Evolutionary conservation across 2,888 invertebrate genomes (phyloP), one percentile per base, ranked within the genome.

Genomic region (Amphipyra tragopoginis): DNA sequence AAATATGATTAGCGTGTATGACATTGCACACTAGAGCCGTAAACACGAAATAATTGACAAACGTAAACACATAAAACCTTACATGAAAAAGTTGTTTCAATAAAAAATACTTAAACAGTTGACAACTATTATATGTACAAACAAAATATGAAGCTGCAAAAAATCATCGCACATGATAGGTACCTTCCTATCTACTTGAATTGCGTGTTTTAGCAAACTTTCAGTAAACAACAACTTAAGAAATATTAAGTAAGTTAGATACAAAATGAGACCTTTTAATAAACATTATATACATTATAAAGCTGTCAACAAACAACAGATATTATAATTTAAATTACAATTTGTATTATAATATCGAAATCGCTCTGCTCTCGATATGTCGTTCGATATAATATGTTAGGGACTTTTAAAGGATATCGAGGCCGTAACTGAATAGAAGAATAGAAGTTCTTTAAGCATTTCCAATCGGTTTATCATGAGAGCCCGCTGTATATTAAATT

Each of bases 261-360:
- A 49, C 57, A 26, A 45, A 39, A 58, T 21, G 5, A 51, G 44
- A 43, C 14, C n/a, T 54, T 63, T 50, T 11, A 76, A 72, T 50
- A 50, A 67, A 43, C 36, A 29, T 47, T 11, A 48, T 2, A 3
- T 21, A 21, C n/a, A n/a, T n/a, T 42, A 64, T 62, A 57, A 60
- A 49, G 49, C 42, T 50, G 36, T 39, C 36, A 77, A 76, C 73
- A 72, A 51, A 64, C 53, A 72, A 29, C 5, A 29, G 29, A 29
- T 29, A 29, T 29, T 4, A 29, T 7, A 29, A 29, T 29, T 29
- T 29, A 29, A 29, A 7, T 2, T 7, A 64, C 48, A 62, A 45
- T 70, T 68, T 68, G 59, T 45, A n/a, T n/a, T 7, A 8, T 26
- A 11, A 11, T 43, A 6, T 26, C 26, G 11, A 26, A 11, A 56